Evolutionary conservation across 2,113 vertebrate genomes (phyloP), one percentile per base, ranked within the genome.

Genomic region (Carassius auratus): DNA sequence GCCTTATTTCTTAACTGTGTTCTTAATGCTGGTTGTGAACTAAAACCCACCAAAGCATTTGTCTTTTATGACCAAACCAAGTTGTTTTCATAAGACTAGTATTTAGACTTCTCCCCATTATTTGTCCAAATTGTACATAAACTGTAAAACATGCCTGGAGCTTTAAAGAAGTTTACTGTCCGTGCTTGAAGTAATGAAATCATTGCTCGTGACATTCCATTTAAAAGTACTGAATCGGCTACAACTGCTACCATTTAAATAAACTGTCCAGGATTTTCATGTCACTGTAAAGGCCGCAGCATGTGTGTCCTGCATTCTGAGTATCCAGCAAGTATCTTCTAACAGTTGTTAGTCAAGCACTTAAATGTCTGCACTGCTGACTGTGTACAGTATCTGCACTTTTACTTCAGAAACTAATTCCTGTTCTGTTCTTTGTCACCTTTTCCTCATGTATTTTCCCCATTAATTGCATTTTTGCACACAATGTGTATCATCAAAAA

Each of bases 391-490:
- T 26, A 19, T 50, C 36, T 71, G 52, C 76, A 80, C 64, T 68
- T 66, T 68, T 77, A 64, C 13, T 78, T 78, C 52, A 38, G 21
- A 38, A 48, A 48, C 26, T 0, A 42, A 76, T 52, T 61, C 8
- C 55, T 76, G 23, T 21, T 62, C 55, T 66, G 3, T 55, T 38
- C 50, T 68, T 19, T 12, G 5, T 17, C 13, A 66, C 8, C 23
- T 19, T 33, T 83, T 9, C 33, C 42, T 74, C 52, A 3, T 84
- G 48, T 71, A 8, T 78, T 64, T 50, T 68, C 62, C 23, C 48
- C 64, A 55, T 52, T 2, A 81, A 81, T 69, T 81, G 80, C 80
- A 69, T 21, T 69, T 87, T 84, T 80, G 76, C 82, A 84, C 76
- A 86, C 52, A 68, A 66, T 59, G 52, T 75, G 33, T 77, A 10